Evolutionary conservation across 1,140 invertebrate species (phyloP).

Genomic region (Ericerus pela): DNA sequence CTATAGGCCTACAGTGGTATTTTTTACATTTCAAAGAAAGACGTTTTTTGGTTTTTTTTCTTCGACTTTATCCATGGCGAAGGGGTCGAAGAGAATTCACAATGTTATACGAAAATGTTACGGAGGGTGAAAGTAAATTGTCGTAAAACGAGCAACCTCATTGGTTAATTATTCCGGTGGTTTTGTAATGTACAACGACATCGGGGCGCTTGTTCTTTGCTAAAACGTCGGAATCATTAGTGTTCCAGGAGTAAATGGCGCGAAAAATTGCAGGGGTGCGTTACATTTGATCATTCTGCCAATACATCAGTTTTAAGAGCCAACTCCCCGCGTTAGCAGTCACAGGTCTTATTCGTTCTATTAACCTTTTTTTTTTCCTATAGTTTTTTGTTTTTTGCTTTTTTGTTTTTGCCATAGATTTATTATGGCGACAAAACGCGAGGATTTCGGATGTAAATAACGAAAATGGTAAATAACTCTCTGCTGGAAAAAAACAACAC

Average conservation of each 20-base stretch:
- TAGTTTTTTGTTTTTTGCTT: too few species aligned
- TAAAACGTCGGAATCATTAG: constrained; percentile 6
- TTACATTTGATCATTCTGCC: constrained; percentile 7
- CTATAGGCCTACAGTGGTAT: too few species aligned
- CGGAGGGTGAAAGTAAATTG: constrained; percentile 9
- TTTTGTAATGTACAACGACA: constrained; percentile 11
- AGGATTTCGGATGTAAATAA: too few species aligned
- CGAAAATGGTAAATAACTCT: too few species aligned
- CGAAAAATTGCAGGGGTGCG: constrained; percentile 11
- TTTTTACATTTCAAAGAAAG: too few species aligned
- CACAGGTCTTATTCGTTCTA: constrained; percentile 7
- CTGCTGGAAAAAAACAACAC: too few species aligned
- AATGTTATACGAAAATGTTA: constrained; percentile 6
- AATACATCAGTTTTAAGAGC: constrained; percentile 11
- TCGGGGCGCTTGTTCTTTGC: background rate
- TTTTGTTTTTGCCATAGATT: constrained; percentile 9
- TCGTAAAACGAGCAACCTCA: constrained; percentile 6
- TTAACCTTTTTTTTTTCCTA: too few species aligned
- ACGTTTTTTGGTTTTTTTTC: too few species aligned
- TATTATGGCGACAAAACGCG: constrained; percentile 6
- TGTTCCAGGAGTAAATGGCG: constrained; percentile 2
- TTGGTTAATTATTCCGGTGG: constrained; percentile 11
- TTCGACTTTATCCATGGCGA: too few species aligned
- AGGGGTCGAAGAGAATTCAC: background rate
- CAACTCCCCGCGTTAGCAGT: constrained; percentile 1